These are phyloP conservation scores for Patiria pectinifera DNA, from an alignment of 53 echinoderm and acorn worm species.

Conservation along the genomic window DNA sequence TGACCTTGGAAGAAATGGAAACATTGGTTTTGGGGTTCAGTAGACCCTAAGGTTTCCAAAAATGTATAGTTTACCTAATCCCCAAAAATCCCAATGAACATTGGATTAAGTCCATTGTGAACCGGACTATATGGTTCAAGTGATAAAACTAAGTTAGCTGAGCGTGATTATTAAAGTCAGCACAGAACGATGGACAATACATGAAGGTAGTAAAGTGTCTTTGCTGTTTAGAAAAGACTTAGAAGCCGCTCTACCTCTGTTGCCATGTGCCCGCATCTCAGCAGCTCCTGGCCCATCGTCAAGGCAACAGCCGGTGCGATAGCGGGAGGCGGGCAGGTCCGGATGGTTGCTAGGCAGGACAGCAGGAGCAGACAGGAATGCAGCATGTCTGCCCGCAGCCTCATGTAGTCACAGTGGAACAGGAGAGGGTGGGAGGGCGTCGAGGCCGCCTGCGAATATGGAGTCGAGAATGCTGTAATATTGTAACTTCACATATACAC, in stretches of 20 bases:
- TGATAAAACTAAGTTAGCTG: too few species aligned
- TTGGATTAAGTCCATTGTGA: too few species aligned
- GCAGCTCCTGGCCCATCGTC: slow-evolving; percentile 92
- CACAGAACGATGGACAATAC: too few species aligned
- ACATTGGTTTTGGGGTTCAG: too few species aligned
- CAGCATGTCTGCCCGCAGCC: slow-evolving; percentile 92
- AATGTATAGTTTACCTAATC: too few species aligned
- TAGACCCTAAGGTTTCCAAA: too few species aligned
- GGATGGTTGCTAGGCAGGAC: slow-evolving; percentile 87
- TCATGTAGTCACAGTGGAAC: slow-evolving; percentile 93
- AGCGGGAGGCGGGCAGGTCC: slow-evolving; percentile 97
- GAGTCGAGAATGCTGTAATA: background rate
- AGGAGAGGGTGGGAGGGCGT: slow-evolving; percentile 88
- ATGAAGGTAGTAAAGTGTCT: too few species aligned
- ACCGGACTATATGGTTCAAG: too few species aligned
- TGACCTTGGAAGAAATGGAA: too few species aligned
- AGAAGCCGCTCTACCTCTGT: slow-evolving; percentile 72
- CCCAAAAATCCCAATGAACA: too few species aligned
- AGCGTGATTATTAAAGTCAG: too few species aligned
- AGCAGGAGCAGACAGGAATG: slow-evolving; percentile 83
- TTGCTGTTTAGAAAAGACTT: background rate
- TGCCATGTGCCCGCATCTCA: slow-evolving; percentile 95
- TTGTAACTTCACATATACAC: too few species aligned
- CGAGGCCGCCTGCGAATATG: slow-evolving; percentile 78
- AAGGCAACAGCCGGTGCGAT: slow-evolving; percentile 98